A percentile compares a stretch with the other conserved stretches of the same genome.
Conservation (phyloP, 2,888 invertebrate species). For the Platypus cylindrus region DNA sequence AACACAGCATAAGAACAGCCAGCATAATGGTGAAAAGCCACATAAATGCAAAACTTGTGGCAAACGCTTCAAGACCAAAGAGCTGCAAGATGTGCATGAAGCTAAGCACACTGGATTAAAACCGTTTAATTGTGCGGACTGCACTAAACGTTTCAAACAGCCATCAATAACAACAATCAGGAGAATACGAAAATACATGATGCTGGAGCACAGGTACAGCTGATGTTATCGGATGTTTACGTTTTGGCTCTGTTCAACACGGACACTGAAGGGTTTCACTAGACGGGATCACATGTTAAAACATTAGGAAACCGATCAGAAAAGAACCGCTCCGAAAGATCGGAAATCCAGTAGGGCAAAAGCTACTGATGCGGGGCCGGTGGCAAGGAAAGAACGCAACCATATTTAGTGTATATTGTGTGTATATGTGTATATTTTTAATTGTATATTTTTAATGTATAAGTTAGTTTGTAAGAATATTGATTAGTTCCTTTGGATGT, state of each 20-base stretch:
- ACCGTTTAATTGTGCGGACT: slow-evolving; percentile 73
- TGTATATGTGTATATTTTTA: too few relatives aligned
- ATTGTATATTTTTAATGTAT: too few relatives aligned
- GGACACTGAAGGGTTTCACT: slow-evolving; percentile 66
- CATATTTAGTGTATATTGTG: too few relatives aligned
- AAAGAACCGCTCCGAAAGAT: too few relatives aligned
- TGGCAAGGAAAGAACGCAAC: too few relatives aligned
- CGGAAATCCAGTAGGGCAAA: too few relatives aligned
- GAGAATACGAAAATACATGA: slow-evolving; percentile 76
- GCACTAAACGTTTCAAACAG: slow-evolving; percentile 83
- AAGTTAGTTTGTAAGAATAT: too few relatives aligned
- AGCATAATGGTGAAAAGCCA: slow-evolving; percentile 76
- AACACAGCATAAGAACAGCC: slow-evolving; percentile 82
- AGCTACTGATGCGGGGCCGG: too few relatives aligned
- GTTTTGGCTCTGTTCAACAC: slow-evolving; percentile 1
- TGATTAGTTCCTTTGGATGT: too few relatives aligned
- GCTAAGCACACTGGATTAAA: slow-evolving; percentile 64
- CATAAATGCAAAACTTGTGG: slow-evolving; percentile 77
- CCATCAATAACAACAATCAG: slow-evolving; percentile 80
- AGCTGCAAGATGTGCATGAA: slow-evolving; percentile 59
- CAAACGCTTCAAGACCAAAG: slow-evolving; percentile 65
- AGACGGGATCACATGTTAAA: slow-evolving; percentile 86
- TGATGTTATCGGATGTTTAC: slow-evolving; percentile 39
- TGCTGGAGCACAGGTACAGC: slow-evolving; percentile 70
- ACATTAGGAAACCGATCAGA: slow-evolving; percentile 73